These are phyloP conservation scores for Lucinisca nassula DNA, from an alignment of 2,888 invertebrate species.

Conservation along the genomic window DNA sequence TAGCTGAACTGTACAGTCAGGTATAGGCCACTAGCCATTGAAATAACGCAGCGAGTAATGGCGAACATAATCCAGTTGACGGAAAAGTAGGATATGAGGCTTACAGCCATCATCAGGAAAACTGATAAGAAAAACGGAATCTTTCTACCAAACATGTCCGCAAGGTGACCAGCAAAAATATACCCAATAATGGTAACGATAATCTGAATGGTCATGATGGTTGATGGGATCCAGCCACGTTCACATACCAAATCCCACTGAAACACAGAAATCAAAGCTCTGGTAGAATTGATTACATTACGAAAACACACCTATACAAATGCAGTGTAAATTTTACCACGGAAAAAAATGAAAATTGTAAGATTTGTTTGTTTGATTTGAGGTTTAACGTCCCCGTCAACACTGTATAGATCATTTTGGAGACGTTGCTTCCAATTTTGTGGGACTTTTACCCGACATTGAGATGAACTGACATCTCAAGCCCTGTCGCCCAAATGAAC, in stretches of 20 bases:
- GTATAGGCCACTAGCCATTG: slow-evolving; percentile 40
- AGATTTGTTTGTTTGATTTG: too few species aligned
- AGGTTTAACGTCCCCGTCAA: too few species aligned
- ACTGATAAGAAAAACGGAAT: slow-evolving; percentile 43
- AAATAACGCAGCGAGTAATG: slow-evolving; percentile 28
- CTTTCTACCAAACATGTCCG: slow-evolving; percentile 52
- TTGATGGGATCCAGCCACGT: slow-evolving; percentile 47
- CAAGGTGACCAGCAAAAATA: slow-evolving; percentile 42
- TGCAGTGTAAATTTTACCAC: too few species aligned
- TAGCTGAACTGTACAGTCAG: slow-evolving; percentile 48
- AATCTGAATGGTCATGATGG: slow-evolving; percentile 40
- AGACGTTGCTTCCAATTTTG: too few species aligned
- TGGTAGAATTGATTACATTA: too few species aligned
- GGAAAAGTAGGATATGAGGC: slow-evolving; percentile 34
- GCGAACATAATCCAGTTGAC: slow-evolving; percentile 51
- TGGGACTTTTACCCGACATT: too few species aligned
- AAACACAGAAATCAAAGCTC: slow-evolving; percentile 2
- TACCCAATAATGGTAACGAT: slow-evolving; percentile 42
- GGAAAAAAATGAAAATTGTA: too few species aligned
- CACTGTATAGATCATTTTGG: too few species aligned
- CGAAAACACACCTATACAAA: too few species aligned
- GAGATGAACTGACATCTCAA: too few species aligned
- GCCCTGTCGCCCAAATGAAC: too few species aligned
- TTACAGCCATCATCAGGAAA: slow-evolving; percentile 17
- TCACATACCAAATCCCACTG: slow-evolving; percentile 58